Evolutionary conservation across 2,797 vertebrate species (phyloP), one percentile per base, ranked within the genome.

Genomic region (Cossypha dichroa): DNA sequence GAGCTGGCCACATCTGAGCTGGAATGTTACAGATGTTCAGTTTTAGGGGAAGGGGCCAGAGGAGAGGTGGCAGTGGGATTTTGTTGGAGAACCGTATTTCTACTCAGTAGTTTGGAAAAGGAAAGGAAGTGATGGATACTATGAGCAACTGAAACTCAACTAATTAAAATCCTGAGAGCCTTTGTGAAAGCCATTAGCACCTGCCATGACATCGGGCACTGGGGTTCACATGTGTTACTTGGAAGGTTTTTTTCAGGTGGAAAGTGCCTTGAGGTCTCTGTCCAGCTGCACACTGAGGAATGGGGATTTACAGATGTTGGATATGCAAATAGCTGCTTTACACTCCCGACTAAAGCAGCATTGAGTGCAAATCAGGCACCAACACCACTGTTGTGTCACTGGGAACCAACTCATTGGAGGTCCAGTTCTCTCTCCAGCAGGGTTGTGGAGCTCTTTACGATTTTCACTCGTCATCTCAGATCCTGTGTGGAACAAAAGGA

Each of bases 121-220:
- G 34, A 69, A 78, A 81, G 46, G 49, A 93, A 80, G 36, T 66
- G 54, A 56, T 81, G 29, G 89, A 48, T 94, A 19, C 68, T 87
- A 11, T 34, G 67, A 1, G 1, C 59, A 72, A 48, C 28, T 90
- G 59, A 68, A 94, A 84, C 6, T 1, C 15, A 22, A 60, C 66
- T 87, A 83, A 96, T 88, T 93, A 88, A 94, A 90, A 92, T 60
- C 74, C 63, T 67, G 87, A 85, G 43, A 68, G 70, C 59, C 63
- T 93, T 93, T 93, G 76, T 83, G 82, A 72, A 93, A 94, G 79
- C 85, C 36, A 12, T 94, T 96, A 94, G 87, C 96, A 93, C 89
- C 94, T 96, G 91, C 82, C 82, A 46, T 43, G 11, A 76, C 36
- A 38, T 86, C 73, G 81, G 79, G 75, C 62, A 8, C 17, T 73